Base-by-base conservation (phyloP, 2,113 vertebrate genomes). In the Hystrix brachyura region DNA sequence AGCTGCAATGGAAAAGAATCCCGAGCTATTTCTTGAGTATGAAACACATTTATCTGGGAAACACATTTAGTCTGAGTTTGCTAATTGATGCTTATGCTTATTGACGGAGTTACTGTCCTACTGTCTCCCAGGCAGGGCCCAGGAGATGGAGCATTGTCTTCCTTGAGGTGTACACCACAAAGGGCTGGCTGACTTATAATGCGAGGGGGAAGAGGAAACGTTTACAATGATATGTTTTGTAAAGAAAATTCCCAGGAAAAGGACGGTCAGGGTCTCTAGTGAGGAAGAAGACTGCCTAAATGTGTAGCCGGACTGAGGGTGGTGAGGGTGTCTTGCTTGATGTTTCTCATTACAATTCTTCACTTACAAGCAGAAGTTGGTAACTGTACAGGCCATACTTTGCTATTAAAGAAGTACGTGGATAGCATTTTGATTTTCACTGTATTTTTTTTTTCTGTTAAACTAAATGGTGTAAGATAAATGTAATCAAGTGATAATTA, bases 401-500 rank as follows among this genome's bases (percentile, higher is more conserved):
- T 57, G 12, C 43, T 76, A 48, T 11, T 91, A 48, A 93, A 91
- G 15, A 91, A 95, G 87, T 23, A 1, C 46, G 67, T 84, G 51
- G 32, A 2, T 85, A 12, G 38, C 4, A 8, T 95, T 87, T 97
- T 95, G 62, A 95, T 95, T 85, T 90, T 95, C 62, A 87, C 25
- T 65, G 34, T 81, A 19, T 96, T 97, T 76, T 62, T 94, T 97
- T 84, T 62, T 46, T 88, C 59, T 89, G n/a, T 76, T 81, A n/a
- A 67, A 67, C 84, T 94, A 74, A 79, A 76, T 64, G 59, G 71
- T 72, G 18, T 59, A 90, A 90, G 92, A 94, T 71, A 92, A 95
- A 94, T 59, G 13, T 85, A 78, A 95, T 84, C 69, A 81, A 69
- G 59, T 93, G 95, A 79, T 95, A 92, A 95, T 94, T 88, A 93